Conservation (phyloP, 2,797 vertebrate genomes). For the Poeciliopsis turneri region DNA sequence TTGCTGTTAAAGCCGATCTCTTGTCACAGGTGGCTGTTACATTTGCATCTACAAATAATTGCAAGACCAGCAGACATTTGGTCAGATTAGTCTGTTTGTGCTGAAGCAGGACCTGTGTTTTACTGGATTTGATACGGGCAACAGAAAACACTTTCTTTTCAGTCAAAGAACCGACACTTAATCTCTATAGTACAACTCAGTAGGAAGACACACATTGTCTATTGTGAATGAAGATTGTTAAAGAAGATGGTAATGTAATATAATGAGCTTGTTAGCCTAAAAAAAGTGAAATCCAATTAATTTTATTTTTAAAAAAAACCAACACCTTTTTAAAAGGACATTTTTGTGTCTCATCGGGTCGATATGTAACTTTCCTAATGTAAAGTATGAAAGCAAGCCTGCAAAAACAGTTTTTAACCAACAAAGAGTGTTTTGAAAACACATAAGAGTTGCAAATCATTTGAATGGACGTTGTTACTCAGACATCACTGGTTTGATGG, state of each 20-base stretch:
- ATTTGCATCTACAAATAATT: background rate
- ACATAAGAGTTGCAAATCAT: background rate
- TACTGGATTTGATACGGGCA: background rate
- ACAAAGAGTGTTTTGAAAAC: background rate
- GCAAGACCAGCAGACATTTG: background rate
- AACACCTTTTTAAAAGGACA: background rate
- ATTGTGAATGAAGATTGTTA: slow-evolving; percentile 1
- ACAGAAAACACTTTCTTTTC: background rate
- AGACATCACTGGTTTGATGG: background rate
- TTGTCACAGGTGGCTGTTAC: background rate
- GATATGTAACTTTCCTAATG: background rate
- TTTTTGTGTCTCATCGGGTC: background rate
- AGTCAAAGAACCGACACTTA: background rate
- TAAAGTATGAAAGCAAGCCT: background rate
- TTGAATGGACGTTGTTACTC: background rate
- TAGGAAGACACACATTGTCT: background rate
- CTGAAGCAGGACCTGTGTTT: background rate
- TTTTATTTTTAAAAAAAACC: background rate
- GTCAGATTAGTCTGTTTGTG: background rate
- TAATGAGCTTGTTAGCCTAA: background rate
- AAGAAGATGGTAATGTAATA: background rate
- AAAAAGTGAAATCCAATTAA: background rate
- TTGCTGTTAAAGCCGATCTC: background rate
- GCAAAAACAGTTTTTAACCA: background rate
- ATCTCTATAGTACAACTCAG: background rate